phyloP scores from a whole-genome alignment of 2,888 invertebrate species.

The Sinhomidia bicolor region DNA sequence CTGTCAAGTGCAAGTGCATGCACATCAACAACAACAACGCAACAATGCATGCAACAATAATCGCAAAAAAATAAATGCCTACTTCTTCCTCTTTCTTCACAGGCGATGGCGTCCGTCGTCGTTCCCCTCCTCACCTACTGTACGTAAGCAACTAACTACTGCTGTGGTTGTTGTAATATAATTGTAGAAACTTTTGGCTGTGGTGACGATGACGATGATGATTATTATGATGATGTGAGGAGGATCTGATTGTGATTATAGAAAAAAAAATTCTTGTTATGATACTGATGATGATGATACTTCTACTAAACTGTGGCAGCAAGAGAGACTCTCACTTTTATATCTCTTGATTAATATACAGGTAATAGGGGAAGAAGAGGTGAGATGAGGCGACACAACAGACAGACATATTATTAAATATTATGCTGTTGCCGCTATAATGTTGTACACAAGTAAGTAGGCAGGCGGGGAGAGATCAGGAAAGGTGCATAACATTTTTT shows the following conservation, averaged over 20 bases:
- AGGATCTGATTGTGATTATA: slow-evolving; percentile 48
- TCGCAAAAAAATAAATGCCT: background rate
- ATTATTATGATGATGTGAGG: slow-evolving; percentile 6
- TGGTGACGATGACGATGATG: background rate
- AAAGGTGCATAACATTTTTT: slow-evolving; percentile 29
- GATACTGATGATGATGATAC: slow-evolving; percentile 9
- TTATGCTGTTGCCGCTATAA: too few relatives aligned
- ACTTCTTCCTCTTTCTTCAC: background rate
- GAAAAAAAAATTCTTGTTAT: slow-evolving; percentile 41
- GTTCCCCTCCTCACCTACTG: background rate
- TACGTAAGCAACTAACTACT: too few relatives aligned
- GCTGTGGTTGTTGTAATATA: too few relatives aligned
- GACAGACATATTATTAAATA: background rate
- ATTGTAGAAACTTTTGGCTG: slow-evolving; percentile 65
- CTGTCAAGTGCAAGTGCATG: slow-evolving; percentile 37
- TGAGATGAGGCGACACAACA: background rate
- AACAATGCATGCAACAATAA: background rate
- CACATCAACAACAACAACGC: slow-evolving; percentile 23
- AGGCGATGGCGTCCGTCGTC: background rate
- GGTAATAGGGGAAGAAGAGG: slow-evolving; percentile 1
- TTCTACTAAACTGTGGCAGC: background rate
- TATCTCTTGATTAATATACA: slow-evolving; percentile 55
- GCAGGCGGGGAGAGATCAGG: slow-evolving; percentile 11
- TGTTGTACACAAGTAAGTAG: slow-evolving; percentile 5
- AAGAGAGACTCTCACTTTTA: slow-evolving; percentile 67